These are phyloP conservation scores for Cepphus grylle DNA, from an alignment of 2,113 vertebrate species.

Conservation along the genomic window DNA sequence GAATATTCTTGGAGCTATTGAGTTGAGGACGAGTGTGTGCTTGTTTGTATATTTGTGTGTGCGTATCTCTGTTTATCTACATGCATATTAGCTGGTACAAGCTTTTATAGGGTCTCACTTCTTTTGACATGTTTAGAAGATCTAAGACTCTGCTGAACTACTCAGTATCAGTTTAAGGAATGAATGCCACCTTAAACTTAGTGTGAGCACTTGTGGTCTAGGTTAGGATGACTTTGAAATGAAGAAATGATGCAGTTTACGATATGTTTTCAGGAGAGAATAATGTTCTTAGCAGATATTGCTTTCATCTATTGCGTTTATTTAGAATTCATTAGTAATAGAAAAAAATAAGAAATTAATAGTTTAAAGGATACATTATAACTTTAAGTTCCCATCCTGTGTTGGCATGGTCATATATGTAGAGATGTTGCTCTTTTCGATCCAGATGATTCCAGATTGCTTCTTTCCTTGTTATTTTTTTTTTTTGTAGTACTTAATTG, in stretches of 20 bases:
- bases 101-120: neutral
- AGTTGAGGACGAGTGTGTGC: neutral
- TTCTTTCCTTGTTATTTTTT: neutral
- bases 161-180: neutral
- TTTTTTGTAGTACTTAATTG: neutral
- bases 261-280: neutral
- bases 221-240: neutral
- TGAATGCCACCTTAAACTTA: neutral
- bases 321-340: neutral
- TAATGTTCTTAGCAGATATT: neutral
- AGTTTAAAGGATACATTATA: neutral
- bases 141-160: neutral
- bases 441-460: neutral
- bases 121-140: neutral
- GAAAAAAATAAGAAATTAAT: neutral
- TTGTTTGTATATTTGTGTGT: neutral
- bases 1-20: neutral
- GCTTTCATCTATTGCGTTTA: neutral
- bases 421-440: neutral
- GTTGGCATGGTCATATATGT: neutral
- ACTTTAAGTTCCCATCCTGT: neutral
- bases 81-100: neutral
- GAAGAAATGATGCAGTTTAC: neutral
- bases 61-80: neutral
- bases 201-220: neutral